Evolutionary conservation across 2,113 vertebrate genomes (phyloP), one percentile per base, ranked within the genome.

Genomic region (Syrmaticus mikado): DNA sequence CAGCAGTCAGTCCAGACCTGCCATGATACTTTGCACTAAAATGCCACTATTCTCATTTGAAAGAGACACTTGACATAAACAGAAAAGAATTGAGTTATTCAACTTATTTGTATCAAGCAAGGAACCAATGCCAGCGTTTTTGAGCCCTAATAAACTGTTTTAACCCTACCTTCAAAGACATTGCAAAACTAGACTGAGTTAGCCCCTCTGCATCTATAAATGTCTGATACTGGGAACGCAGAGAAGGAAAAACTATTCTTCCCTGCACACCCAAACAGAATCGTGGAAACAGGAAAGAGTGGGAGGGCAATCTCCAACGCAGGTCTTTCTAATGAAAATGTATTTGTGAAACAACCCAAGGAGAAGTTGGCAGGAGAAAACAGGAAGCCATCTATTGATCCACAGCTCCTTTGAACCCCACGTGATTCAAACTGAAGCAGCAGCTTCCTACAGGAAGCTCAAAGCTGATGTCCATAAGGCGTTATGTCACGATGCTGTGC

Each of bases 261-360:
- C 43, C 87, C 17, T 1, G 45, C 72, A 77, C 0, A 0, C 30
- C 43, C 10, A 77, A 78, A 57, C 46, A 58, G 10, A 18, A 79
- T 45, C 66, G 30, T 68, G 45, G 83, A 92, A 94, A 89, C 43
- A 94, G 94, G 89, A 92, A 91, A 66, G 92, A 93, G 61, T 80
- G 71, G 90, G 85, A 90, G 91, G 68, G 22, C 64, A 85, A 87
- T 83, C 64, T 87, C 87, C 1, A 2, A 65, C 41, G n/a, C 46
- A 85, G 87, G 46, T 65, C 76, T 90, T 85, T 34, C 85, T 85
- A 74, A 83, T 81, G 87, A 83, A 93, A 66, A 71, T 36, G 5
- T 8, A 30, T 36, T 87, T 76, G 41, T 64, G 64, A 77, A 93
- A 55, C 45, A 82, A 1, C 82, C 55, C 68, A 68, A 8, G 8